These are phyloP conservation scores for Meandrina meandrites DNA, from an alignment of 92 coral and sea anemone species.

Conservation along the genomic window DNA sequence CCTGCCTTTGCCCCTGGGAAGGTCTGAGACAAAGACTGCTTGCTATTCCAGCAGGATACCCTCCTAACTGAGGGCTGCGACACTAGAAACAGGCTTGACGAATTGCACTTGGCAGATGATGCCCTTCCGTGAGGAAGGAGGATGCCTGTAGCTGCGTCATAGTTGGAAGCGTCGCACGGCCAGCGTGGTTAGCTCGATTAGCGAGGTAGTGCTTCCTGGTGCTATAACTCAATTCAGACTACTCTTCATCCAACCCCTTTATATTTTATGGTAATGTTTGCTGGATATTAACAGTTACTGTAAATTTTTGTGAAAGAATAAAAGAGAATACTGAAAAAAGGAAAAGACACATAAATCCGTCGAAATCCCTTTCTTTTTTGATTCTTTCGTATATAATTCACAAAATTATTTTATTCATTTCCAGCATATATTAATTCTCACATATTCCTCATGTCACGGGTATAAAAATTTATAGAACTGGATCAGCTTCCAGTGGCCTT, in stretches of 20 bases:
- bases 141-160: conserved; percentile 95
- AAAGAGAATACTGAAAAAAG: too few species aligned
- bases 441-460: too few species aligned
- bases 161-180: conserved; percentile 99
- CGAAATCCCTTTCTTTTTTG: too few species aligned
- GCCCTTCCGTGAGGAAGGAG: conserved; percentile 47
- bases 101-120: conserved; percentile 86
- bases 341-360: too few species aligned
- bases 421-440: too few species aligned
- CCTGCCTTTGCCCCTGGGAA: conserved; percentile 99
- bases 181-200: conserved; percentile 93
- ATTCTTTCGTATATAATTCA: too few species aligned
- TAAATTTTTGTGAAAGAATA: too few species aligned
- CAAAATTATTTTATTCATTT: too few species aligned
- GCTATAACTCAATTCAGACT: conserved; percentile 99
- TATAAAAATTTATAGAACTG: too few species aligned
- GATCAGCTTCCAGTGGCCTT: too few species aligned
- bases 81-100: conserved; percentile 99
- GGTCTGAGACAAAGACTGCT: conserved; percentile 99
- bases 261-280: too few species aligned
- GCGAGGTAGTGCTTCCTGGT: conserved; percentile 87
- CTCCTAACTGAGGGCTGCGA: conserved; percentile 84
- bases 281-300: too few species aligned
- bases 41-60: conserved; percentile 80
- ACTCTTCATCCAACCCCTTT: conserved; percentile 90